These are phyloP conservation scores for Oligia strigilis DNA, from an alignment of 2,888 invertebrate species.

Conservation along the genomic window DNA sequence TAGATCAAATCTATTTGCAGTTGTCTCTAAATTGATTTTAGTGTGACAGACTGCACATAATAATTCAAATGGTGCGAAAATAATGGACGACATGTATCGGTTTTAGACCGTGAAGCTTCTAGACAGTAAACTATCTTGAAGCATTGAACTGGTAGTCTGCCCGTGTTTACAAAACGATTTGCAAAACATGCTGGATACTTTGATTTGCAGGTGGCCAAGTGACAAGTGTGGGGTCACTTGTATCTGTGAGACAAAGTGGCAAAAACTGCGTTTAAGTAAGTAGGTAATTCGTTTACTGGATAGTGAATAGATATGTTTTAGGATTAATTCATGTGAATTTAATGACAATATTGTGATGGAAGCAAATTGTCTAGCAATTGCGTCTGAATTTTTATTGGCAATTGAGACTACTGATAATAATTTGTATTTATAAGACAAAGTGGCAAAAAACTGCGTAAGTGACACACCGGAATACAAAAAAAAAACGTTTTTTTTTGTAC, in stretches of 20 bases:
- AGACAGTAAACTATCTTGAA: conserved; percentile 51
- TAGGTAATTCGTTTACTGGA: too few species aligned
- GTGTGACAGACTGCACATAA: conserved; percentile 59
- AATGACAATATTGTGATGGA: too few species aligned
- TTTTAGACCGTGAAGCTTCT: conserved; percentile 65
- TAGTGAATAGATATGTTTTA: too few species aligned
- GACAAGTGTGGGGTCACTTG: too few species aligned
- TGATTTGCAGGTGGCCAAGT: conserved; percentile 5
- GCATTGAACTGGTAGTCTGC: conserved; percentile 18
- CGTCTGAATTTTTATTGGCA: too few species aligned
- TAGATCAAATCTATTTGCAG: conserved; percentile 56
- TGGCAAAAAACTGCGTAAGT: too few species aligned
- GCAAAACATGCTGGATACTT: conserved; percentile 14
- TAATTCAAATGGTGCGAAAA: conserved; percentile 67
- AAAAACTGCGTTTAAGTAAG: background rate
- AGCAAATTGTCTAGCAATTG: too few species aligned
- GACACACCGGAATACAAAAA: too few species aligned
- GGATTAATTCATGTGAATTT: too few species aligned
- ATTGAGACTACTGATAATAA: too few species aligned
- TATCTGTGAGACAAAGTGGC: background rate
- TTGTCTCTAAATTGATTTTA: conserved; percentile 52
- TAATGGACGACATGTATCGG: conserved; percentile 64
- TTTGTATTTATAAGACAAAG: too few species aligned
- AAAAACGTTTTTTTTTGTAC: too few species aligned
- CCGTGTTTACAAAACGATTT: conserved; percentile 34